A percentile compares a stretch with the other conserved stretches of the same genome.
These are phyloP conservation scores for Adoxophyes honmai DNA, from an alignment of 1,140 invertebrate genomes.

Conservation along the genomic window DNA sequence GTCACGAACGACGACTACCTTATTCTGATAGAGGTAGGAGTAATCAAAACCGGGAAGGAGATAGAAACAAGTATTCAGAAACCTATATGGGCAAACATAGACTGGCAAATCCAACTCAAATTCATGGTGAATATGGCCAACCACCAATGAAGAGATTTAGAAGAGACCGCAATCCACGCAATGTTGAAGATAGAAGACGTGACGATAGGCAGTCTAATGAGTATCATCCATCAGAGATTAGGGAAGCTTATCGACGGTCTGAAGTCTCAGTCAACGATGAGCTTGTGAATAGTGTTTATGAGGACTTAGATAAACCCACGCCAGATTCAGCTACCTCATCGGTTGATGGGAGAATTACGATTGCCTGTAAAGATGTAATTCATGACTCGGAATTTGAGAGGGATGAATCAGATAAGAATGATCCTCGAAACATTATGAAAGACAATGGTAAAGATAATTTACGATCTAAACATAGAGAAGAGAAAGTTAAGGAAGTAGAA, in stretches of 20 bases:
- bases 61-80: background rate
- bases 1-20: background rate
- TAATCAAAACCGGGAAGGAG: background rate
- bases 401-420: no score
- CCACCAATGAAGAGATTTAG: background rate
- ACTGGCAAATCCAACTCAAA: background rate
- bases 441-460: background rate
- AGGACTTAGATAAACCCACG: background rate
- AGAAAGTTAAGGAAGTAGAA: background rate
- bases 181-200: conserved; percentile 7
- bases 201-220: conserved; percentile 16
- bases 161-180: conserved; percentile 3
- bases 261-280: background rate
- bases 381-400: no score
- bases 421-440: no score
- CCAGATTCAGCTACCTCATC: no score
- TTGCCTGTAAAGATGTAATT: no score
- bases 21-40: background rate
- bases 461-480: background rate
- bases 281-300: background rate
- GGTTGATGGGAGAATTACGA: no score
- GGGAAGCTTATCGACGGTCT: background rate
- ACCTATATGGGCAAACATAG: background rate
- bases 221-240: conserved; percentile 19
- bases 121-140: conserved; percentile 2